Evolutionary conservation across 1,140 invertebrate genomes (phyloP).

Genomic region (Microplitis demolitor): DNA sequence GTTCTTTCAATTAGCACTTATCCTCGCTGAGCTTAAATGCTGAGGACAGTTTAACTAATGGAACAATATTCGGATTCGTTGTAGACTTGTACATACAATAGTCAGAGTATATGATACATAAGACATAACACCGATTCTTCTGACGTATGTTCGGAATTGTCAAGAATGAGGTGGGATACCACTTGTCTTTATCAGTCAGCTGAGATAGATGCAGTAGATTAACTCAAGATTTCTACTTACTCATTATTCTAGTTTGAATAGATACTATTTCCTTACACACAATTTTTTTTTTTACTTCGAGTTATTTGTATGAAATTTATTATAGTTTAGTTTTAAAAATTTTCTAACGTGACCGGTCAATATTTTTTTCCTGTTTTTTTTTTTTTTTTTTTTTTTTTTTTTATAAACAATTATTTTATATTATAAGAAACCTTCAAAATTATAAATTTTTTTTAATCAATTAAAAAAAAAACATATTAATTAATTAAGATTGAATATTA

Average conservation of each 20-base stretch:
- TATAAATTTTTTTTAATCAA: too few species aligned
- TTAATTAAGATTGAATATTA: too few species aligned
- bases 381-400: too few species aligned
- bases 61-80: neutral
- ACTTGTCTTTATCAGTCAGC: neutral
- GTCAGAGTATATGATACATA: neutral
- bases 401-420: too few species aligned
- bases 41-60: neutral
- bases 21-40: neutral
- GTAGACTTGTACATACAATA: neutral
- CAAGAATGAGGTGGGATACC: neutral
- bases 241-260: neutral
- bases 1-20: slow-evolving; percentile 3
- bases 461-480: too few species aligned
- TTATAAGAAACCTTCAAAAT: too few species aligned
- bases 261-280: too few species aligned
- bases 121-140: neutral
- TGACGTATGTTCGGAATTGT: neutral
- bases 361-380: too few species aligned
- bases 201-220: neutral
- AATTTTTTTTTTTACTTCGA: too few species aligned
- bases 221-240: neutral
- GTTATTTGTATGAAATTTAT: too few species aligned
- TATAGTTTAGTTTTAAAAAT: too few species aligned
- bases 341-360: too few species aligned